Evolutionary conservation across 2,113 vertebrate species (phyloP), one percentile per base, ranked within the genome.

Genomic region (Girardinichthys multiradiatus): DNA sequence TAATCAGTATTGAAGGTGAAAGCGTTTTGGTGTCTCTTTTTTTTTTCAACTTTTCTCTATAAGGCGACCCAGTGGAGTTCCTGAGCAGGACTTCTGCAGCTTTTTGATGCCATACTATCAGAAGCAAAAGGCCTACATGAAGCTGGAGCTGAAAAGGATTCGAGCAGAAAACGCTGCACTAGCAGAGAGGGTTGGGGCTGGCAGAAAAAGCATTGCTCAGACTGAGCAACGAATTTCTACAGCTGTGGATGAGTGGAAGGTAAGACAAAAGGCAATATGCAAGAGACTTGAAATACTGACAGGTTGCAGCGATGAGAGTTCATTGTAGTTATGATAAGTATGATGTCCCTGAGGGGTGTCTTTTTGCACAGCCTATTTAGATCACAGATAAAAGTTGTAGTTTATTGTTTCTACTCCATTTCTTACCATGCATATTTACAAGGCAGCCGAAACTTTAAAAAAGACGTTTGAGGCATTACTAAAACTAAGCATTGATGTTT

Each of bases 31-130:
- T 30, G 15, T 60, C 17, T 7, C 15, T 60, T 30, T 30, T 60
- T 30, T 30, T 4, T 30, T 60, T 60, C 59, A 4, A 29, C 10
- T 9, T 57, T 77, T 69, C 27, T 57, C 1, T 45, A n/a, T n/a
- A 62, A 95, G 94, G 94, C 88, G 94, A 14, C 94, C 94, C 0
- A 93, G 88, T 72, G 94, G 93, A 1, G 35, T 87, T 72, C 93
- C 94, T 11, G 94, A 95, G 76, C 74, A 92, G 87, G 94, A 95
- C 68, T 71, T 95, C 35, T 90, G 93, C 85, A 90, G 92, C 63
- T 93, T 91, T 81, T 57, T 95, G 87, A 89, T 87, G 68, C 90
- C 93, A 0, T 93, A 91, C 62, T 94, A 94, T 83, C 79, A 82
- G 76, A 93, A 94, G 64, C 94, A 94, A 74, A 86, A 93, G 59